Percentiles rank a stretch among this genome's conserved stretches.
Evolutionary conservation across 2,888 invertebrate genomes (phyloP).

Genomic region (Phortica okadai): DNA sequence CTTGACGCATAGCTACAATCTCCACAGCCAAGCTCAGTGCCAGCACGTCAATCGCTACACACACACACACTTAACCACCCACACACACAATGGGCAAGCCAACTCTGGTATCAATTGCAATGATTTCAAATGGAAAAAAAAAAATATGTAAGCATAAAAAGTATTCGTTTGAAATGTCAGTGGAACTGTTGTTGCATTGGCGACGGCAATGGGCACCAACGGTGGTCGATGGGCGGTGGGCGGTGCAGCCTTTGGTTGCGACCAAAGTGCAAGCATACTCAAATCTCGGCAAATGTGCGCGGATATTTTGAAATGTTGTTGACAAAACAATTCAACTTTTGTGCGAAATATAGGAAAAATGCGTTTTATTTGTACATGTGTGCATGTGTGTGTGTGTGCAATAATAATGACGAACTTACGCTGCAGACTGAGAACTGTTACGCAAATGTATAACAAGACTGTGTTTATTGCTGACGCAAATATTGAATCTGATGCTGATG

Average conservation of each 20-base stretch:
- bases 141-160: background rate
- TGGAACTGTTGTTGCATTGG: background rate
- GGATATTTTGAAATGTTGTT: background rate
- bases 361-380: background rate
- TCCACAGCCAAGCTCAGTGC: background rate
- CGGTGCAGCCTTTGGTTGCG: background rate
- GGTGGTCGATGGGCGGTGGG: background rate
- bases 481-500: no score
- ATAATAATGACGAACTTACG: background rate
- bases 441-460: no score
- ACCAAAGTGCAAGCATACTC: background rate
- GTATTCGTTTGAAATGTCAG: background rate
- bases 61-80: background rate
- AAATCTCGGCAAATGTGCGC: background rate
- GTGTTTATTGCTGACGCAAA: no score
- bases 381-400: background rate
- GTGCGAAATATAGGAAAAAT: background rate
- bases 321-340: slow-evolving; percentile 26
- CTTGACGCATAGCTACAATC: background rate
- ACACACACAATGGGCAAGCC: background rate
- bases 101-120: background rate
- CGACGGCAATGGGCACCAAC: background rate
- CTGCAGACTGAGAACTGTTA: no score
- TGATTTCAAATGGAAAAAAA: background rate
- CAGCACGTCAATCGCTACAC: background rate